Conservation (phyloP, 1,140 invertebrate genomes). For the Lysiphlebus fabarum region DNA sequence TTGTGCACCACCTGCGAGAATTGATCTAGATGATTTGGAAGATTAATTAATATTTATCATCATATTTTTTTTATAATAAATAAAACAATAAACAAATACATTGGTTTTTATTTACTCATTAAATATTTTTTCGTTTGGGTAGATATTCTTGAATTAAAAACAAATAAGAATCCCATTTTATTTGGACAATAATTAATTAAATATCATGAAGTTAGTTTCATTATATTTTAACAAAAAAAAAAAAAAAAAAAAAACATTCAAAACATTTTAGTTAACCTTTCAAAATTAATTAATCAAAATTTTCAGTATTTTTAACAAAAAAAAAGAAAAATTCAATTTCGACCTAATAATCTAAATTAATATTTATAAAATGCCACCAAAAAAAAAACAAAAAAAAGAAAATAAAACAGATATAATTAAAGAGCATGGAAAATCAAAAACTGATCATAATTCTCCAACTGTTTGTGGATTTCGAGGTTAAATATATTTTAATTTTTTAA, state of each 20-base stretch:
- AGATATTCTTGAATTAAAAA: too few relatives aligned
- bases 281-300: too few relatives aligned
- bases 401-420: background rate
- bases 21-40: slow-evolving; percentile 37
- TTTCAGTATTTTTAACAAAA: too few relatives aligned
- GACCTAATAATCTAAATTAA: slow-evolving; percentile 12
- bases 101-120: too few relatives aligned
- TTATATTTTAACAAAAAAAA: background rate
- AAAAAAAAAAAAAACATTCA: background rate
- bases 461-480: slow-evolving; percentile 24
- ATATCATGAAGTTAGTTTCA: background rate
- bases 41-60: slow-evolving; percentile 24
- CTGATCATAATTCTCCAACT: slow-evolving; percentile 3
- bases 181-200: too few relatives aligned
- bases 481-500: slow-evolving; percentile 2
- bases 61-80: slow-evolving; percentile 15
- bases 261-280: too few relatives aligned
- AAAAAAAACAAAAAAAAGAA: slow-evolving; percentile 10
- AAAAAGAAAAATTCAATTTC: background rate
- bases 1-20: slow-evolving; percentile 30
- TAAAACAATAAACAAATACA: slow-evolving; percentile 6
- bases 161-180: too few relatives aligned
- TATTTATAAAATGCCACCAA: slow-evolving; percentile 22
- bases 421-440: slow-evolving; percentile 6
- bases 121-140: too few relatives aligned